Evolutionary conservation across 2,113 vertebrate genomes (phyloP).

Genomic region (Riparia riparia): DNA sequence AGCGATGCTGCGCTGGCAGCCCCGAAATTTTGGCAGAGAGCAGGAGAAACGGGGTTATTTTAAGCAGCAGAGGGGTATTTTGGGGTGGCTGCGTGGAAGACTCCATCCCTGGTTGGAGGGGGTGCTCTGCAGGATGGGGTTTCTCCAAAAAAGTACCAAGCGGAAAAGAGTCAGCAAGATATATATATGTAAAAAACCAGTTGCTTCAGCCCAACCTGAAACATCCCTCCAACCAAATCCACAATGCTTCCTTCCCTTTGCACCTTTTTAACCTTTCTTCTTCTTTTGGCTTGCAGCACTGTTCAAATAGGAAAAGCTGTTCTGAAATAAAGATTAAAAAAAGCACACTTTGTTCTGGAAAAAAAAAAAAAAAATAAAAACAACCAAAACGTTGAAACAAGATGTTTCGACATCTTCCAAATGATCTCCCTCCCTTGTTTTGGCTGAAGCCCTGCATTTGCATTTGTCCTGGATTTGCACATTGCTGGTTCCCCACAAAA

Average conservation of each 20-base stretch:
- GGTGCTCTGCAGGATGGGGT: background rate
- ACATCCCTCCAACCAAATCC: background rate
- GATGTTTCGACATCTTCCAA: constrained; percentile 59
- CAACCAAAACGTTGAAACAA: background rate
- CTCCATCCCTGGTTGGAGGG: background rate
- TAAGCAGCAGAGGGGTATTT: background rate
- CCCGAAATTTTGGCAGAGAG: background rate
- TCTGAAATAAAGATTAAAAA: constrained; percentile 12
- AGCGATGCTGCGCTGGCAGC: rapidly evolving
- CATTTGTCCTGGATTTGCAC: constrained; percentile 70
- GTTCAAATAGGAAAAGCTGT: background rate
- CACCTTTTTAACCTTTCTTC: constrained; percentile 38
- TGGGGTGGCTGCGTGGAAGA: background rate
- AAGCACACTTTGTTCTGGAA: background rate
- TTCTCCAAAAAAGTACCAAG: background rate
- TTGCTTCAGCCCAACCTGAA: background rate
- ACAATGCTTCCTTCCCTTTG: background rate
- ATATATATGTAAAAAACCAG: background rate
- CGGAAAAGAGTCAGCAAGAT: background rate
- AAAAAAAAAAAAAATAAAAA: constrained; percentile 2
- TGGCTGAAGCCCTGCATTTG: constrained; percentile 56
- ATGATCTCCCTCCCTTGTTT: constrained; percentile 51
- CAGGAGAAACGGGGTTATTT: background rate
- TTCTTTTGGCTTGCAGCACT: background rate
- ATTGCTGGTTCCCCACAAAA: constrained; percentile 64